Percentiles rank a stretch among this genome's conserved stretches.
Conservation (phyloP, 2,888 invertebrate genomes). For the Alloplasta piceator region DNA sequence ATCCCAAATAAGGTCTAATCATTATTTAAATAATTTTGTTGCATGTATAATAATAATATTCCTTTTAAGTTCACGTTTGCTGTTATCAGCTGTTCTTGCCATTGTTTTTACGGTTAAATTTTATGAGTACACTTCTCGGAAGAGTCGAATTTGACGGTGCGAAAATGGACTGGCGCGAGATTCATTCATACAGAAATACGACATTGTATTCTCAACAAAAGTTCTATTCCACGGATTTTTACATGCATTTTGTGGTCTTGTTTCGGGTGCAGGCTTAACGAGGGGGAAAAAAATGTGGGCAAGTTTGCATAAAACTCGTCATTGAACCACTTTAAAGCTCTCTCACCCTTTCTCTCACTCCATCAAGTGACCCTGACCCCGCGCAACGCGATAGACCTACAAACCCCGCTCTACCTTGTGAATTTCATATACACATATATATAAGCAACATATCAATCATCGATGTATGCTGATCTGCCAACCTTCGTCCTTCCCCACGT, state of each 20-base stretch:
- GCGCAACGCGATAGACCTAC: slow-evolving; percentile 57
- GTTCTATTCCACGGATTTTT: not conserved
- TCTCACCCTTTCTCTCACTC: slow-evolving; percentile 33
- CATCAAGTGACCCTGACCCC: slow-evolving; percentile 73
- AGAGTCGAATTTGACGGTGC: slow-evolving; percentile 37
- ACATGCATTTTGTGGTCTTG: not conserved
- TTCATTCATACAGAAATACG: not conserved
- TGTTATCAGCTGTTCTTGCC: not conserved
- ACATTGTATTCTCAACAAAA: not conserved
- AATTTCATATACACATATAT: slow-evolving; percentile 39
- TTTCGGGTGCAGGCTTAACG: slow-evolving; percentile 35
- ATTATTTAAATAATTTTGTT: too few species aligned
- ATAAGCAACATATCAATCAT: slow-evolving; percentile 33
- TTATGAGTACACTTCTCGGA: not conserved
- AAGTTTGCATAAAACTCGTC: slow-evolving; percentile 67
- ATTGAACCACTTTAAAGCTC: slow-evolving; percentile 75
- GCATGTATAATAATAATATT: too few species aligned
- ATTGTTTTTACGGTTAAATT: too few species aligned
- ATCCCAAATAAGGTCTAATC: too few species aligned
- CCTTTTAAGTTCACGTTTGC: too few species aligned
- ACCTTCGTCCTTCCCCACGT: slow-evolving; percentile 5
- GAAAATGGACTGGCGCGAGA: slow-evolving; percentile 26
- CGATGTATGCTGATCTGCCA: slow-evolving; percentile 33
- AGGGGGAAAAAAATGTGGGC: slow-evolving; percentile 24
- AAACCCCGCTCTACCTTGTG: slow-evolving; percentile 24